phyloP scores from a whole-genome alignment of 2,797 vertebrate species.

The Crocodylus rhombifer region DNA sequence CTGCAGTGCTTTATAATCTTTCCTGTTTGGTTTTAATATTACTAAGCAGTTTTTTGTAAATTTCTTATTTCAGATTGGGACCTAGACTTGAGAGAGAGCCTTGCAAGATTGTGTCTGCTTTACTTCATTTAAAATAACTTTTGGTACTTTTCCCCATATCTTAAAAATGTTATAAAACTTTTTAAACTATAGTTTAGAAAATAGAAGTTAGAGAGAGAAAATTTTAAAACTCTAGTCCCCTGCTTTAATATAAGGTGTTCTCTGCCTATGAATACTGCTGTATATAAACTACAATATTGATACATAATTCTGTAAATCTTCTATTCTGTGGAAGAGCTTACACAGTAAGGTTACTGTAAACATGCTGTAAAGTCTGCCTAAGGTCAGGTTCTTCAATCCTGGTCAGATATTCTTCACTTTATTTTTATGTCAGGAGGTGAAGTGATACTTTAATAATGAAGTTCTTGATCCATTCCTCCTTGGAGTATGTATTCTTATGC shows the following conservation, averaged over 20 bases:
- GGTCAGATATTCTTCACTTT: neutral
- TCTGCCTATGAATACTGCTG: neutral
- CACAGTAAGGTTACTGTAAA: neutral
- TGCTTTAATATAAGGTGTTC: neutral
- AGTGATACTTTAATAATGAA: rapidly evolving
- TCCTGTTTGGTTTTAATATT: neutral
- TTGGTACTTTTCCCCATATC: neutral
- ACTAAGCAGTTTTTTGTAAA: neutral
- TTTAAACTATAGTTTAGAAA: neutral
- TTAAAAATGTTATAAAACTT: slow-evolving; percentile 16
- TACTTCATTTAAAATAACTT: slow-evolving; percentile 31
- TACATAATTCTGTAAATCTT: rapidly evolving
- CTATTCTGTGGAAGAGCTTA: neutral
- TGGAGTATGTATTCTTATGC: rapidly evolving
- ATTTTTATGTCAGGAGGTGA: neutral
- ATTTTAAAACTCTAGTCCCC: slow-evolving; percentile 23
- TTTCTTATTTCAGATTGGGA: neutral
- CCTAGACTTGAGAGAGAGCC: neutral
- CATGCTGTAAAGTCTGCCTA: rapidly evolving
- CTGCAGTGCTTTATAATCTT: neutral
- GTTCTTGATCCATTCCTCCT: neutral
- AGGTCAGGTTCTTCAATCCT: neutral
- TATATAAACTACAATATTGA: neutral
- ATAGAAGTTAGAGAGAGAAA: neutral
- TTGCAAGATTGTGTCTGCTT: neutral